Evolutionary conservation across 2,797 vertebrate genomes (phyloP).

Genomic region (Rhinella marina): DNA sequence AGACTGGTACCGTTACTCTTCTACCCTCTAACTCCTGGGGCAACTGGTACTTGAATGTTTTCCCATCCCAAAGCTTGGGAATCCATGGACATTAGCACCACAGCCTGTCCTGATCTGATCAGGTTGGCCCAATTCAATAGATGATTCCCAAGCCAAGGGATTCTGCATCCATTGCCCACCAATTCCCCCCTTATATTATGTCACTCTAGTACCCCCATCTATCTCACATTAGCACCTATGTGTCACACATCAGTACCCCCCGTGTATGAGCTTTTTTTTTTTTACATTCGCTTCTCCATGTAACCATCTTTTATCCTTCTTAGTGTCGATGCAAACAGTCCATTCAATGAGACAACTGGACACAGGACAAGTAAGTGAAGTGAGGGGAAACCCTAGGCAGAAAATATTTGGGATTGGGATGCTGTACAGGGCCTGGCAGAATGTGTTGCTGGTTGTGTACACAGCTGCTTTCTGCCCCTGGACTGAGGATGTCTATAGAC

Average conservation of each 20-base stretch:
- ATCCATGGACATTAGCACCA: not conserved
- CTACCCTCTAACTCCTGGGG: not conserved
- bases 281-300: too few species aligned
- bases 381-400: not conserved
- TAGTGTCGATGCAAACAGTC: not conserved
- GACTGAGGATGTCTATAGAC: not conserved
- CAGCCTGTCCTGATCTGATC: not conserved
- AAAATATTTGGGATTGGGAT: not conserved
- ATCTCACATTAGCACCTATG: too few species aligned
- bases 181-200: too few species aligned
- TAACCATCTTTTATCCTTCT: not conserved
- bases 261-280: not conserved
- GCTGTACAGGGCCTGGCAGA: not conserved
- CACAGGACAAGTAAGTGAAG: not conserved
- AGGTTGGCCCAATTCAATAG: not conserved
- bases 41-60: not conserved
- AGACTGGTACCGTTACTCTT: not conserved
- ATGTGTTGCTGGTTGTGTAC: not conserved
- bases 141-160: not conserved
- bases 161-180: not conserved
- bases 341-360: not conserved
- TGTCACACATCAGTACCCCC: not conserved
- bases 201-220: too few species aligned
- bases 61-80: not conserved
- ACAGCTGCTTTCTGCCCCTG: too few species aligned